phyloP scores from a whole-genome alignment of 92 coral and sea anemone genomes.

The Umimayanthus chanpuru region DNA sequence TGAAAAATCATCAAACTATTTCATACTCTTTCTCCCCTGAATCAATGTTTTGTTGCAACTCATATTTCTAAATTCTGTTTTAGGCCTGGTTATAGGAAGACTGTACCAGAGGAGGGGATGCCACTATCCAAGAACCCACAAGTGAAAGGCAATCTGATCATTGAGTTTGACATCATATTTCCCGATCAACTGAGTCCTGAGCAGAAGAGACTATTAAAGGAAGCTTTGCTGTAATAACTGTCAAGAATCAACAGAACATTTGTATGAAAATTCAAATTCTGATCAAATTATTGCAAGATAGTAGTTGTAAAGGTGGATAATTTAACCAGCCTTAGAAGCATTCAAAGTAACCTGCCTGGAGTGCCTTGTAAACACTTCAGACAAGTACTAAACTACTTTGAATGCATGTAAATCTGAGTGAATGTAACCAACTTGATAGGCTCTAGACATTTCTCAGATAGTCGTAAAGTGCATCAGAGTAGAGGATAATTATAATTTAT shows the following conservation, averaged over 20 bases:
- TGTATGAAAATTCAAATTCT: background rate
- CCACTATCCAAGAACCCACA: slow-evolving; percentile 89
- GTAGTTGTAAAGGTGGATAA: background rate
- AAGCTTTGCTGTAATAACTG: slow-evolving; percentile 70
- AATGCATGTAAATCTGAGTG: no score
- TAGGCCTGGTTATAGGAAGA: slow-evolving; percentile 93
- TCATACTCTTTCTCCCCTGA: background rate
- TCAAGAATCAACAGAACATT: background rate
- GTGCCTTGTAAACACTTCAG: background rate
- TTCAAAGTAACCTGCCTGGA: background rate
- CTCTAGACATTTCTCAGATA: background rate
- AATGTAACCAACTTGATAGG: background rate
- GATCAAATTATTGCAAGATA: background rate
- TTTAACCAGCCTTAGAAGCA: background rate
- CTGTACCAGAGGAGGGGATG: slow-evolving; percentile 93
- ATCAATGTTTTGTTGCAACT: background rate
- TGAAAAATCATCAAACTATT: no score
- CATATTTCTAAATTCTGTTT: background rate
- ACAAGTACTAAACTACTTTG: background rate
- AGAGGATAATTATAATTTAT: background rate
- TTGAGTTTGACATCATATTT: slow-evolving; percentile 89
- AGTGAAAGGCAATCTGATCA: slow-evolving; percentile 82
- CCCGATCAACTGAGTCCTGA: slow-evolving; percentile 95
- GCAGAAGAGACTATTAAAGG: slow-evolving; percentile 93
- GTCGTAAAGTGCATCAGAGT: background rate